These are phyloP conservation scores for Odontomachus brunneus DNA, from an alignment of 1,140 invertebrate species.

Conservation along the genomic window DNA sequence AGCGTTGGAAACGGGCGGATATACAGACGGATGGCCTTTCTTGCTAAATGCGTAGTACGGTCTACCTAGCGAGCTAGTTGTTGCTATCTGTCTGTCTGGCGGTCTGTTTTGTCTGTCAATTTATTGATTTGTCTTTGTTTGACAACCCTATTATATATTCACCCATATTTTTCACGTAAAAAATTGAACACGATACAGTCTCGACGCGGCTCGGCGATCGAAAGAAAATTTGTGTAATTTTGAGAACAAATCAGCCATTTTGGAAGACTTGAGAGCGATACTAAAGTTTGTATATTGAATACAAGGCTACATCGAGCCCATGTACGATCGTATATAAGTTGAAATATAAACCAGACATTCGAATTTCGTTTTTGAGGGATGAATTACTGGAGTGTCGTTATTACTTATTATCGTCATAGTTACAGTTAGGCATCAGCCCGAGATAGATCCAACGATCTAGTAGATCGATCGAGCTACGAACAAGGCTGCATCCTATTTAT, in stretches of 20 bases:
- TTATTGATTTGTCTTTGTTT: slow-evolving; percentile 46
- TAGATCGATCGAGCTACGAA: slow-evolving; percentile 38
- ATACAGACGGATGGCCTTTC: slow-evolving; percentile 74
- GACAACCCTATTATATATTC: slow-evolving; percentile 60
- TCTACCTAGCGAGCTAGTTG: slow-evolving; percentile 82
- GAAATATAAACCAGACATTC: too few relatives aligned
- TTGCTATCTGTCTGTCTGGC: slow-evolving; percentile 78
- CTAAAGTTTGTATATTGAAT: too few relatives aligned
- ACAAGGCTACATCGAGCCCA: too few relatives aligned
- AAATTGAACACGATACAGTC: slow-evolving; percentile 62
- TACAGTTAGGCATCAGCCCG: background rate
- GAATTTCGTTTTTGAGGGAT: background rate
- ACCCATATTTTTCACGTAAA: slow-evolving; percentile 65
- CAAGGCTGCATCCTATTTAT: slow-evolving; percentile 47
- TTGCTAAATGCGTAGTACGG: slow-evolving; percentile 76
- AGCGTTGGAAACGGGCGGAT: slow-evolving; percentile 77
- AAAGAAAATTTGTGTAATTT: background rate
- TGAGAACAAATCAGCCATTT: background rate
- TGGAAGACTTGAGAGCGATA: too few relatives aligned
- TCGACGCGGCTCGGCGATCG: slow-evolving; percentile 19
- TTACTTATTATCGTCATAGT: background rate
- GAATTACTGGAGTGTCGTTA: background rate
- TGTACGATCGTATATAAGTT: too few relatives aligned
- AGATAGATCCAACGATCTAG: slow-evolving; percentile 8
- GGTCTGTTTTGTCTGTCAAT: slow-evolving; percentile 73